Evolutionary conservation across 2,797 vertebrate genomes (phyloP), one percentile per base, ranked within the genome.

Genomic region (Paedocypris micromegethes): DNA sequence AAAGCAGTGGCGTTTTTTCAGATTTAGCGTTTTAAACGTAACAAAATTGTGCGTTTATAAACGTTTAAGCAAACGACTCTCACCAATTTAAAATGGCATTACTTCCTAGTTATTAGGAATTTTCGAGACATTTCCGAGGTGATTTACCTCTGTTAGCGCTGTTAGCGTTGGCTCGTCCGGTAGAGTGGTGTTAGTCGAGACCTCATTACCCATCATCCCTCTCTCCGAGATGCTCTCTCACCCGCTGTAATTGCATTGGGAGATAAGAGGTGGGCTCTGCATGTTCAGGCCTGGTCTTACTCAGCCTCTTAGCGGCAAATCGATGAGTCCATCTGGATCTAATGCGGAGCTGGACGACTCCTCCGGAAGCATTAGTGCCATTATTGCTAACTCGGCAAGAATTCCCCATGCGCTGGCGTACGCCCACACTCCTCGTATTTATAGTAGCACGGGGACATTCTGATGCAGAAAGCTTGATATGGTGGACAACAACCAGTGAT

Each of bases 291-390:
- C 73, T 66, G 84, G 87, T 86, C 88, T 82, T 86, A 90, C 85
- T 77, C 73, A 83, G 89, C 90, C 90, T 92, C 89, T 95, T 92
- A 91, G 90, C 86, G 88, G 89, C 91, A 94, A 95, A 97, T 97
- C 94, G 94, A 96, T 96, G 93, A 84, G 86, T 86, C 86, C 91
- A 92, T 93, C 92, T 90, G 92, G 81, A 82, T 86, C 93, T 97
- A 97, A 96, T 97, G 95, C 89, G 93, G 92, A 92, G 92, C 88
- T 91, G 92, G 91, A 92, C 94, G 90, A 90, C 90, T 94, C 92
- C 92, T 94, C 93, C 94, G 95, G 94, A 97, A 96, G 91, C 94
- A 97, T 96, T 95, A 95, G 91, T 82, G 88, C 91, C 93, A 94
- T 96, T 97, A 97, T 92, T 87, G 85, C 89, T 81, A 84, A 84